Conservation (phyloP, 2,113 vertebrate genomes). For the Spheniscus mendiculus region DNA sequence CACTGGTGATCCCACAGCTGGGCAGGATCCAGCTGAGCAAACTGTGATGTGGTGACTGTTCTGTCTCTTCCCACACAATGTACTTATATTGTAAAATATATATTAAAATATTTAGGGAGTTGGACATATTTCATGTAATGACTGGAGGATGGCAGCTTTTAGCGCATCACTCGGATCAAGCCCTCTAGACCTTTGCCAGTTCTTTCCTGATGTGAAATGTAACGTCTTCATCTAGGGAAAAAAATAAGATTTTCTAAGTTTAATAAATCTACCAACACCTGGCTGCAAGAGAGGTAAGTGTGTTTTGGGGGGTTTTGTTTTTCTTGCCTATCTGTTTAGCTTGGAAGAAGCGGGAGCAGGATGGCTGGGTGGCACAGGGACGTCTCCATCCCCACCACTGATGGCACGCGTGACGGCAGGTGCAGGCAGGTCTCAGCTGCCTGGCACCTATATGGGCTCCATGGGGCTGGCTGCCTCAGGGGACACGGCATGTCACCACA, state of each 20-base stretch:
- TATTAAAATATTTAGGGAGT: slow-evolving; percentile 12
- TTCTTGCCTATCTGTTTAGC: neutral
- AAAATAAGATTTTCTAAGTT: neutral
- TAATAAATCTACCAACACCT: neutral
- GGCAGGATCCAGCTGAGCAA: slow-evolving; percentile 36
- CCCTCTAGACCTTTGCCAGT: neutral
- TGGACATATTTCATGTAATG: neutral
- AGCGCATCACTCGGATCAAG: neutral
- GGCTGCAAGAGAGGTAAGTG: neutral
- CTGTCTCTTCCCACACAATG: slow-evolving; percentile 12
- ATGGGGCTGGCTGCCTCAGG: accelerated
- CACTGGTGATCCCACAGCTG: slow-evolving; percentile 39
- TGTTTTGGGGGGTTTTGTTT: neutral
- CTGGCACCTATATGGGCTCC: neutral
- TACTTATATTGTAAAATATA: neutral
- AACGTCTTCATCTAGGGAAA: neutral
- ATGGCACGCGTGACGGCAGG: accelerated
- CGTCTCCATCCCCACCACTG: neutral
- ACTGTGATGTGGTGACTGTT: slow-evolving; percentile 13
- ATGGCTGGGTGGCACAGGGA: neutral
- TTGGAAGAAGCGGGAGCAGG: neutral
- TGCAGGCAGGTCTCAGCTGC: neutral
- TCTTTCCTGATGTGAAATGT: neutral
- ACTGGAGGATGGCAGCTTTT: neutral
- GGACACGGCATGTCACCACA: neutral